These are phyloP conservation scores for Epinephelus fuscoguttatus DNA, from an alignment of 2,113 vertebrate genomes.

Conservation along the genomic window DNA sequence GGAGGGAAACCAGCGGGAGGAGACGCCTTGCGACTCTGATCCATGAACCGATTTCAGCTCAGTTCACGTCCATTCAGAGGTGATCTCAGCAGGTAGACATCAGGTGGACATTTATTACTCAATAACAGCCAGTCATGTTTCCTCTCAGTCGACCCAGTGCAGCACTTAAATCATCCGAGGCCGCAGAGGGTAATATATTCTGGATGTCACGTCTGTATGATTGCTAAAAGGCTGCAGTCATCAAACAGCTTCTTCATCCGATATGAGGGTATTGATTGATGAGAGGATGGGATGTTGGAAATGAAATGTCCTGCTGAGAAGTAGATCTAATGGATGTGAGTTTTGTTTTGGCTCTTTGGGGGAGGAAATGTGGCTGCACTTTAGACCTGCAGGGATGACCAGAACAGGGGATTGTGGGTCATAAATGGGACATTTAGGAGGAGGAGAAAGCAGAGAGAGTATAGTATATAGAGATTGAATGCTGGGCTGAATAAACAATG, in stretches of 20 bases:
- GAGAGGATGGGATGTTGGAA: slow-evolving; percentile 15
- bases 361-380: slow-evolving; percentile 7
- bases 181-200: slow-evolving; percentile 33
- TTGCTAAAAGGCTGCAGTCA: slow-evolving; percentile 33
- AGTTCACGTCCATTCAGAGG: background rate
- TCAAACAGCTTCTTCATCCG: slow-evolving; percentile 29
- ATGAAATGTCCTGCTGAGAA: slow-evolving; percentile 32
- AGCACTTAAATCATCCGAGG: slow-evolving; percentile 21
- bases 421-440: background rate
- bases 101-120: slow-evolving; percentile 21
- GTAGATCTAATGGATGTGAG: slow-evolving; percentile 24
- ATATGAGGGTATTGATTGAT: slow-evolving; percentile 47
- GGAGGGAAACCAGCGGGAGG: slow-evolving; percentile 16
- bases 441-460: background rate
- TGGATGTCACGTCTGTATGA: slow-evolving; percentile 31
- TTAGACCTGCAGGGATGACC: slow-evolving; percentile 4
- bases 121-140: slow-evolving; percentile 37
- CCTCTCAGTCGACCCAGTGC: slow-evolving; percentile 1
- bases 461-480: background rate
- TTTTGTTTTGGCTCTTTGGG: slow-evolving; percentile 30
- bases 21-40: background rate
- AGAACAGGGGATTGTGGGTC: background rate
- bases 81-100: slow-evolving; percentile 16
- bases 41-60: background rate
- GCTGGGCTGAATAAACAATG: background rate